Base-by-base conservation (phyloP, 2,113 vertebrate species). In the Cathartes aura region DNA sequence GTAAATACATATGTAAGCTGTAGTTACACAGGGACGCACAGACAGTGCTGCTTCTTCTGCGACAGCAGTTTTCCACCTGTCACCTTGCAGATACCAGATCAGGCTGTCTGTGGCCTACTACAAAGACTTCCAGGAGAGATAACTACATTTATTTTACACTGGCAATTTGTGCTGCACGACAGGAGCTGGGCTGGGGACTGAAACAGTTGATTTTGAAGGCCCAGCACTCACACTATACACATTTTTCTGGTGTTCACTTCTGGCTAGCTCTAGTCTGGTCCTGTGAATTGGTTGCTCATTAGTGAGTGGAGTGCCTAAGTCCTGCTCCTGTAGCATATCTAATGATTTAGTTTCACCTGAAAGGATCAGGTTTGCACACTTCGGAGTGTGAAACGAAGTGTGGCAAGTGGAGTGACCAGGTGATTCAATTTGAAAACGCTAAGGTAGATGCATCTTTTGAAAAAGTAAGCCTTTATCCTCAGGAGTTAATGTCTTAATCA, bases 1-100 rank as follows among this genome's bases (percentile, higher is more conserved):
- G 40, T 55, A 80, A 88, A 86, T 62, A n/a, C 10, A 1, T 0
- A 0, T 6, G 8, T 40, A 40, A 70, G 18, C 56, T 40, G 29
- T 40, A 60, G 56, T 71, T 74, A 26, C 27, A 6, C 20, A 45
- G 26, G 55, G 18, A 30, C 18, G 22, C 8, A 5, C 27, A 27
- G 72, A 15, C 17, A 12, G 43, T 23, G 34, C 38, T 80, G 14
- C 12, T 53, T 79, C 40, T 70, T 73, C 55, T n/a, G 67, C 34
- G 42, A 50, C 24, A 26, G 27, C 60, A 47, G 42, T 40, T 93
- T 71, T 23, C 45, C 5, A 23, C 53, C 23, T 73, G 40, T 34
- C 9, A 15, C 40, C 40, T 76, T 56, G 36, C 27, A 84, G 48
- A 40, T 50, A 87, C 3, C 24, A 62, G 27, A 15, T 76, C 34